phyloP scores from a whole-genome alignment of 2,888 invertebrate genomes.

The Amphimallon solstitiale region DNA sequence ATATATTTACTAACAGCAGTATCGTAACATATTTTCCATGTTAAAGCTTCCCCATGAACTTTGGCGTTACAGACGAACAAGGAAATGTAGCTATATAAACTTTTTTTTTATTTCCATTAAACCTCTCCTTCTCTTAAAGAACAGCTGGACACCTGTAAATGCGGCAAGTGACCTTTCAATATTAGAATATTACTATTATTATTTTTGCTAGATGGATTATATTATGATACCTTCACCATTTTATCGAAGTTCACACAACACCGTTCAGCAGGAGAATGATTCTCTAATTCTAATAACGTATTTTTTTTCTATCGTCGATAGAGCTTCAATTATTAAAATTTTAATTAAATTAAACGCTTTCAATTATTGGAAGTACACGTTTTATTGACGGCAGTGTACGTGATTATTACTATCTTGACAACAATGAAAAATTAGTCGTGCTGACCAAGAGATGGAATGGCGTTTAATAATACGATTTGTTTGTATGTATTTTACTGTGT shows the following conservation, averaged over 20 bases:
- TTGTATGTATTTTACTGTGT: neutral
- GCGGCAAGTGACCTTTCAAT: conserved; percentile 27
- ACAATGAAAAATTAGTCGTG: conserved; percentile 16
- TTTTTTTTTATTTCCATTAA: conserved; percentile 5
- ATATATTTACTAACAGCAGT: no score
- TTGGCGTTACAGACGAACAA: conserved; percentile 5
- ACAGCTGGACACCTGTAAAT: conserved; percentile 34
- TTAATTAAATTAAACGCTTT: conserved; percentile 26
- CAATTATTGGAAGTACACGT: conserved; percentile 17
- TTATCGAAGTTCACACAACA: neutral
- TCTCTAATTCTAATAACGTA: neutral
- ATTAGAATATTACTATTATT: conserved; percentile 24
- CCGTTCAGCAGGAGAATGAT: neutral
- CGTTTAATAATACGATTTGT: conserved; percentile 2
- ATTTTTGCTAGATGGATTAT: neutral
- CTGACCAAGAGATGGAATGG: conserved; percentile 10
- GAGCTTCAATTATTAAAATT: conserved; percentile 11
- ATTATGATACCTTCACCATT: conserved; percentile 11
- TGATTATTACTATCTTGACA: neutral
- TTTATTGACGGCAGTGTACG: neutral
- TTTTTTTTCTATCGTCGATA: neutral
- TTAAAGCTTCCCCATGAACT: conserved; percentile 7
- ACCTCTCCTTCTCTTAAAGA: neutral
- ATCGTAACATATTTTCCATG: conserved; percentile 6
- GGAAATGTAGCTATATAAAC: neutral